These are phyloP conservation scores for Drosophila novamexicana DNA, from an alignment of 1,140 invertebrate genomes.

Conservation along the genomic window DNA sequence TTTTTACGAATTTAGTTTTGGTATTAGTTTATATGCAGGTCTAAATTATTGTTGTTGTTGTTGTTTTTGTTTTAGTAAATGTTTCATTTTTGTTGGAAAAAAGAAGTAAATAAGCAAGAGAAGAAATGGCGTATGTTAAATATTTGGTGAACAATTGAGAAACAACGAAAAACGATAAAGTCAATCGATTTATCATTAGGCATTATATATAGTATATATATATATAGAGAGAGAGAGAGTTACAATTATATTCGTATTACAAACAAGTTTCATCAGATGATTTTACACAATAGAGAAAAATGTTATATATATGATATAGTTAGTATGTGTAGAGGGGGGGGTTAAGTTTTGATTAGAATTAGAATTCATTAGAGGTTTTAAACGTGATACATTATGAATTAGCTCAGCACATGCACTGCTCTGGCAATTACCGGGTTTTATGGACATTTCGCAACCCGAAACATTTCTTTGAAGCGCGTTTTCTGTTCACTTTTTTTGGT, in stretches of 20 bases:
- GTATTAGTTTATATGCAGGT: slow-evolving; percentile 46
- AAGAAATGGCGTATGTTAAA: slow-evolving; percentile 84
- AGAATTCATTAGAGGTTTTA: slow-evolving; percentile 13
- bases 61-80: slow-evolving; percentile 17
- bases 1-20: slow-evolving; percentile 41
- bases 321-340: slow-evolving; percentile 8
- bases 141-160: slow-evolving; percentile 78
- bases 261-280: slow-evolving; percentile 36
- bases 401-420: slow-evolving; percentile 23
- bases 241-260: slow-evolving; percentile 45
- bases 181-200: slow-evolving; percentile 71
- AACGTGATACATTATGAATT: slow-evolving; percentile 17
- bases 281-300: slow-evolving; percentile 11
- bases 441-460: background rate
- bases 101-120: slow-evolving; percentile 84
- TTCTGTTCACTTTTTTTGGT: background rate
- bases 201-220: slow-evolving; percentile 16
- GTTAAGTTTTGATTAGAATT: slow-evolving; percentile 16
- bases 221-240: slow-evolving; percentile 47
- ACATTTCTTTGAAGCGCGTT: background rate
- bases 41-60: slow-evolving; percentile 58
- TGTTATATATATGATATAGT: slow-evolving; percentile 14
- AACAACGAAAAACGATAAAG: slow-evolving; percentile 70
- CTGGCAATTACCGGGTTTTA: background rate
- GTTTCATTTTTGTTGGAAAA: slow-evolving; percentile 64